Evolutionary conservation across 2,113 vertebrate genomes (phyloP).

Genomic region (Epinephelus cyanopodus): DNA sequence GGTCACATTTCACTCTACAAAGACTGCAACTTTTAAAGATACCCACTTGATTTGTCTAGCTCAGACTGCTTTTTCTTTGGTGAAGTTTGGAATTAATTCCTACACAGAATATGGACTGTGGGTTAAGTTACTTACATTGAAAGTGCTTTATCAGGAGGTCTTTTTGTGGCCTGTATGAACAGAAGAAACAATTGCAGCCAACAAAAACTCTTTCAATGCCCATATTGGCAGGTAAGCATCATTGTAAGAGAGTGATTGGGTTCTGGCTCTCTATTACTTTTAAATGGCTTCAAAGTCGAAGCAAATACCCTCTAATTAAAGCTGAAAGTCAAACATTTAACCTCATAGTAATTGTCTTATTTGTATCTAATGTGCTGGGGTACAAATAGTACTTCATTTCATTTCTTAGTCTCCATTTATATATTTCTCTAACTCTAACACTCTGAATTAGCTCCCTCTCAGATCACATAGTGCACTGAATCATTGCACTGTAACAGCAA

Average conservation of each 20-base stretch:
- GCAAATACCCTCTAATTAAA: not conserved
- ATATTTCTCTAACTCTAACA: slow-evolving; percentile 11
- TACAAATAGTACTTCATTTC: not conserved
- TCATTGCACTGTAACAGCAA: slow-evolving; percentile 2
- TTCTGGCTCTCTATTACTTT: not conserved
- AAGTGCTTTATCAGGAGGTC: not conserved
- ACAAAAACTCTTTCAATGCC: not conserved
- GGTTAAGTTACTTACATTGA: not conserved
- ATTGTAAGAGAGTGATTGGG: not conserved
- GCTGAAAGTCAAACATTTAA: not conserved
- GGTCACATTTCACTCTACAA: not conserved
- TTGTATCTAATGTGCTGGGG: not conserved
- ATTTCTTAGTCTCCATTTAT: not conserved
- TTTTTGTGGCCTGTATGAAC: not conserved
- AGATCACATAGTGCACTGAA: slow-evolving; percentile 15
- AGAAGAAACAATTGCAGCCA: not conserved
- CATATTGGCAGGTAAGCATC: not conserved
- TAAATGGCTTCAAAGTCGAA: not conserved
- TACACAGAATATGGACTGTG: not conserved
- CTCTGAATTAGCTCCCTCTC: slow-evolving; percentile 15
- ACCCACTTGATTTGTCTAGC: not conserved
- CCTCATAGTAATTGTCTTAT: not conserved
- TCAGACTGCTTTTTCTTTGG: not conserved
- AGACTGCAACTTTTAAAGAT: not conserved
- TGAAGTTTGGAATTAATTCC: not conserved